Evolutionary conservation across 2,797 vertebrate species (phyloP).

Genomic region (Rhabdophis nuchalis): DNA sequence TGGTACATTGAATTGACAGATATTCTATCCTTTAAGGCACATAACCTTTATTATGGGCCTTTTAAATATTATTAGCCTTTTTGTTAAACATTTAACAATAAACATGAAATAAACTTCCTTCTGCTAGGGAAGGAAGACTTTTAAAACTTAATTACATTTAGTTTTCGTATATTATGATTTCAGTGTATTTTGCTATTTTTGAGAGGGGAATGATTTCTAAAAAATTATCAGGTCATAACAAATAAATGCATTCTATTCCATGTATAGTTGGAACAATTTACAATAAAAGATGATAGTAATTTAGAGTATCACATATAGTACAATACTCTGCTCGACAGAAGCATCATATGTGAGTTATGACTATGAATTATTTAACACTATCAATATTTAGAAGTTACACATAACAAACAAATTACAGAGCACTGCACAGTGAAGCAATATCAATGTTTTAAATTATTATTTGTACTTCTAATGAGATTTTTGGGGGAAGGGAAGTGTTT

Average conservation of each 20-base stretch:
- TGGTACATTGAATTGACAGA: not conserved
- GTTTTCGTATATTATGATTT: not conserved
- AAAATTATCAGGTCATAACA: not conserved
- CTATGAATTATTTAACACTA: not conserved
- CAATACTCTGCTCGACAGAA: not conserved
- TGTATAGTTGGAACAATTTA: not conserved
- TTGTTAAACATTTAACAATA: not conserved
- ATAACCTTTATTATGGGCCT: not conserved
- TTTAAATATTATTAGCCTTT: not conserved
- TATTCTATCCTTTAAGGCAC: not conserved
- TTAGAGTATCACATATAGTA: not conserved
- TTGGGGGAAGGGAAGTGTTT: not conserved
- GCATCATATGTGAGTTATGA: not conserved
- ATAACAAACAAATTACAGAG: not conserved
- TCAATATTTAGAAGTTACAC: not conserved
- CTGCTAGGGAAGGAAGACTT: not conserved
- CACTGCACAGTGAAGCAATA: not conserved
- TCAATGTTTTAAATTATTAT: not conserved
- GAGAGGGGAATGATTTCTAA: not conserved
- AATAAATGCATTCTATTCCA: not conserved
- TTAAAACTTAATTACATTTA: not conserved
- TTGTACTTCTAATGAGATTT: conserved; percentile 9
- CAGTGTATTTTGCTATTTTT: not conserved
- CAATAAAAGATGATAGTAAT: not conserved
- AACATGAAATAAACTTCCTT: not conserved